phyloP scores from a whole-genome alignment of 30 jellyfish, hydroid and myxozoan genomes.

The Aurelia aurita region DNA sequence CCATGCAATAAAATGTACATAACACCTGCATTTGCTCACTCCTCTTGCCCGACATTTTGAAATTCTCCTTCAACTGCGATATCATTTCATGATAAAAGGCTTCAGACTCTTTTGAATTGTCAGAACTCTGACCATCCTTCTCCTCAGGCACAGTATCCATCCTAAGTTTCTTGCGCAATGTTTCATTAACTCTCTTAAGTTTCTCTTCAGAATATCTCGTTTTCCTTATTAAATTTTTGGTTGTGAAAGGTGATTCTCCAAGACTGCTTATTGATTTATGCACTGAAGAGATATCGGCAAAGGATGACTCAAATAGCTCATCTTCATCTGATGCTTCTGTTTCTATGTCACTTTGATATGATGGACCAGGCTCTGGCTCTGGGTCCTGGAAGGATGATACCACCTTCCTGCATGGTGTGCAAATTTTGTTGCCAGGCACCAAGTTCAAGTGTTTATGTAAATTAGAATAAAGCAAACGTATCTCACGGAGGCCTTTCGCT shows the following conservation, averaged over 20 bases:
- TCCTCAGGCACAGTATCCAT: background rate
- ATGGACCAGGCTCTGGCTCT: background rate
- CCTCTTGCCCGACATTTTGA: conserved; percentile 37
- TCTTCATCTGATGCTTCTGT: background rate
- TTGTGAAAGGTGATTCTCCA: conserved; percentile 6
- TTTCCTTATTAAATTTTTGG: background rate
- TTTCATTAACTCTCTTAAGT: background rate
- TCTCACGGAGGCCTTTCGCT: too few relatives aligned
- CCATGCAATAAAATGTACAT: too few relatives aligned
- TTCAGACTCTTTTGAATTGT: background rate
- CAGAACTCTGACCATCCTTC: background rate
- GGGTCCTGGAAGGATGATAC: background rate
- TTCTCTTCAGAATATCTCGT: background rate
- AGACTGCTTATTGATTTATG: conserved; percentile 14
- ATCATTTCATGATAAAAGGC: conserved; percentile 22
- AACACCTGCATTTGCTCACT: conserved; percentile 26
- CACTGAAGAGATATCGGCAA: conserved; percentile 12
- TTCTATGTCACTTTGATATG: conserved; percentile 3
- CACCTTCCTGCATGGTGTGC: conserved; percentile 31
- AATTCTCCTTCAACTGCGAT: conserved; percentile 10
- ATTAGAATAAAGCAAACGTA: too few relatives aligned
- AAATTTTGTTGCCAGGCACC: conserved; percentile 7
- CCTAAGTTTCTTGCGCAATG: conserved; percentile 4
- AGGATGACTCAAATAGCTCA: conserved; percentile 25
- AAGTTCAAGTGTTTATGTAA: background rate